phyloP scores from a whole-genome alignment of 2,888 invertebrate species.

The Clistopyga incitator region DNA sequence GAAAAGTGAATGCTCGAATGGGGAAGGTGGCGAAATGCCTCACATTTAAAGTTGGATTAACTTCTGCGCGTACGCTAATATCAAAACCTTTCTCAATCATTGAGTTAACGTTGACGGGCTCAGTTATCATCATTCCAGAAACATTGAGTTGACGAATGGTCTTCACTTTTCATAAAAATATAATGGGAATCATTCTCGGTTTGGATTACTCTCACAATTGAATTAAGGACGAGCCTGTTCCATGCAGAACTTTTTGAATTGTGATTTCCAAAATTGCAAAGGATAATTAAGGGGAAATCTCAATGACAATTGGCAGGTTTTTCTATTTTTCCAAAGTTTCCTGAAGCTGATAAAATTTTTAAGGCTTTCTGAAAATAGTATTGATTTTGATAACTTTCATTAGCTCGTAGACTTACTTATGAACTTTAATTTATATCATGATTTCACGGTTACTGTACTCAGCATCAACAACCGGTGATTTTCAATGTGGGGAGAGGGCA shows the following conservation, averaged over 20 bases:
- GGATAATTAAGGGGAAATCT: not conserved
- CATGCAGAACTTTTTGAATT: not conserved
- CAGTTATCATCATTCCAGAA: conserved; percentile 6
- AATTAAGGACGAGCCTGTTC: not conserved
- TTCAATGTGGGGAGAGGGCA: conserved; percentile 7
- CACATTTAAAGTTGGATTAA: conserved; percentile 65
- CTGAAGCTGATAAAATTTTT: not conserved
- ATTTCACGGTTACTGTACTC: not conserved
- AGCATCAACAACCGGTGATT: conserved; percentile 18
- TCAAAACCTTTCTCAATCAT: conserved; percentile 12
- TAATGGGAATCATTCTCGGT: not conserved
- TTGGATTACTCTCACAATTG: not conserved
- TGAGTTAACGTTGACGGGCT: conserved; percentile 17
- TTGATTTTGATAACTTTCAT: conserved; percentile 1
- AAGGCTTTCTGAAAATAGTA: conserved; percentile 14
- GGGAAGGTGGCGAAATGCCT: conserved; percentile 26
- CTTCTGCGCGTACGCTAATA: conserved; percentile 39
- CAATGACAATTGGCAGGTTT: not conserved
- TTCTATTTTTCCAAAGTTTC: not conserved
- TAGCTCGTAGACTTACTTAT: not conserved
- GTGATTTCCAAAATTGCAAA: too few species aligned
- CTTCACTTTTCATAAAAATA: not conserved
- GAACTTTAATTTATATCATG: not conserved
- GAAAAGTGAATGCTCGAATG: conserved; percentile 30
- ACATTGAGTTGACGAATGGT: conserved; percentile 9